Conservation (phyloP, 2,888 invertebrate species). For the Saturnia japonica region DNA sequence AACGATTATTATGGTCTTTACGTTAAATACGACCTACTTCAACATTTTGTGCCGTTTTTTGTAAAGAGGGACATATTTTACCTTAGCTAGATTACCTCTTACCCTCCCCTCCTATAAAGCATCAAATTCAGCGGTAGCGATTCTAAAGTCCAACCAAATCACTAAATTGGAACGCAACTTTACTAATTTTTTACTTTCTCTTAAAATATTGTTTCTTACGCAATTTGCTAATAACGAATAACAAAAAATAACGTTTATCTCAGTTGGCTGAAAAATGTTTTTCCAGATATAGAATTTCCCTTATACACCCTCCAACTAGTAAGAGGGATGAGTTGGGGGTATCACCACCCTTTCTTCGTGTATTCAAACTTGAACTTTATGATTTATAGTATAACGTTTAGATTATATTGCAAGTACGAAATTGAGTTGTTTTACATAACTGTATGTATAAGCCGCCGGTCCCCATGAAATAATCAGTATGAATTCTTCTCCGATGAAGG, state of each 20-base stretch:
- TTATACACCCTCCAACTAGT: neutral
- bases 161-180: too few relatives aligned
- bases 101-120: too few relatives aligned
- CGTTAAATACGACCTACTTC: too few relatives aligned
- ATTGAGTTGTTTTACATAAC: conserved; percentile 64
- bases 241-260: neutral
- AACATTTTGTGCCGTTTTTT: too few relatives aligned
- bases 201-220: neutral
- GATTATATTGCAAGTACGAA: conserved; percentile 30
- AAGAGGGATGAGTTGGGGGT: conserved; percentile 16
- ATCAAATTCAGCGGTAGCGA: too few relatives aligned
- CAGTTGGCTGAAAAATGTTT: neutral
- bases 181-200: too few relatives aligned
- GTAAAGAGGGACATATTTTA: too few relatives aligned
- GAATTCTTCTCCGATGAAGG: conserved; percentile 36
- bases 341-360: conserved; percentile 38
- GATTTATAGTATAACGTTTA: conserved; percentile 26
- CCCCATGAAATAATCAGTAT: conserved; percentile 76
- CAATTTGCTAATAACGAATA: neutral
- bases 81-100: too few relatives aligned
- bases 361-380: conserved; percentile 35
- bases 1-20: too few relatives aligned
- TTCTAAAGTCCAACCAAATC: too few relatives aligned
- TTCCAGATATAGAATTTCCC: neutral
- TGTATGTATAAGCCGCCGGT: conserved; percentile 46